Conservation (phyloP, 2,888 invertebrate species). For the Melanostoma mellinum region DNA sequence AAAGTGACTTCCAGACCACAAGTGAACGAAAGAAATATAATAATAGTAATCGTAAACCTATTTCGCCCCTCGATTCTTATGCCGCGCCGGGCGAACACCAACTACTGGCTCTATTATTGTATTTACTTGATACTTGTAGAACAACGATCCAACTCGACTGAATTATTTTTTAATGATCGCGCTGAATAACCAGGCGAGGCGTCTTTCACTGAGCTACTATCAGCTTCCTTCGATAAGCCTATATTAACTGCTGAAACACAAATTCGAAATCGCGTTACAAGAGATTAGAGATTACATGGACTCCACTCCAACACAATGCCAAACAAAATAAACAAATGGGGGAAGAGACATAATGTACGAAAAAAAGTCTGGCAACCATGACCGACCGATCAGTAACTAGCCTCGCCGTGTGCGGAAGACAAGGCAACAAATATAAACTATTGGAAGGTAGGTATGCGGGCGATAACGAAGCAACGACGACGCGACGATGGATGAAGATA, state of each 20-base stretch:
- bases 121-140: slow-evolving; percentile 48
- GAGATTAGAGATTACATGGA: slow-evolving; percentile 7
- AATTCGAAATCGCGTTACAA: slow-evolving; percentile 67
- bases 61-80: slow-evolving; percentile 44
- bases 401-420: slow-evolving; percentile 57
- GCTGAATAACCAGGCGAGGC: slow-evolving; percentile 24
- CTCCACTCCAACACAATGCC: no score
- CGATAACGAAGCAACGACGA: neutral
- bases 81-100: slow-evolving; percentile 35
- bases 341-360: neutral
- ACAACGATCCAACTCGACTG: slow-evolving; percentile 19
- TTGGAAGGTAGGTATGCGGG: slow-evolving; percentile 39
- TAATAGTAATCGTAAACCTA: slow-evolving; percentile 46
- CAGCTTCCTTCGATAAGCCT: neutral
- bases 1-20: slow-evolving; percentile 22
- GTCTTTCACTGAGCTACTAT: neutral
- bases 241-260: slow-evolving; percentile 48
- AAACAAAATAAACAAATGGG: no score
- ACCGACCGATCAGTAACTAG: slow-evolving; percentile 40
- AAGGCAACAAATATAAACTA: slow-evolving; percentile 29
- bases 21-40: slow-evolving; percentile 39
- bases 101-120: slow-evolving; percentile 49
- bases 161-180: slow-evolving; percentile 33
- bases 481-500: slow-evolving; percentile 56
- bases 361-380: slow-evolving; percentile 6